Conservation (phyloP, 2,888 invertebrate species). For the Nesidiocoris tenuis region DNA sequence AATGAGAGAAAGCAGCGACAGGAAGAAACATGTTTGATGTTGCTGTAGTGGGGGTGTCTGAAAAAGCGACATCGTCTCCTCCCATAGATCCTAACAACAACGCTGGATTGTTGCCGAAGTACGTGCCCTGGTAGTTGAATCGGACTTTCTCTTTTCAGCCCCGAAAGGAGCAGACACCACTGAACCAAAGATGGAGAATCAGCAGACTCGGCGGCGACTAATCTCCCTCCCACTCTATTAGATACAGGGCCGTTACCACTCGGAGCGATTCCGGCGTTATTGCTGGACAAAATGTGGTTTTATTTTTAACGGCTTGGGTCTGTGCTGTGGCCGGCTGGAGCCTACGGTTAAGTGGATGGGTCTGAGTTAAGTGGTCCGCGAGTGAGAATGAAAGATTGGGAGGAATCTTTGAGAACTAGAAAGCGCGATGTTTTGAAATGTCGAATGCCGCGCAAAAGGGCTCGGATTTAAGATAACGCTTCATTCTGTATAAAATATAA, state of each 20-base stretch:
- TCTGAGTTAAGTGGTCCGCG: background rate
- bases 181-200: constrained; percentile 6
- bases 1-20: background rate
- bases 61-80: constrained; percentile 30
- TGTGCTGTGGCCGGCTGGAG: background rate
- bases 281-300: constrained; percentile 36
- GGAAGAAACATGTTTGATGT: background rate
- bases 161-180: constrained; percentile 16
- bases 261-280: constrained; percentile 20
- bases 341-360: too few species aligned
- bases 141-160: constrained; percentile 16
- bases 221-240: constrained; percentile 31
- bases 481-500: too few species aligned
- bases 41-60: constrained; percentile 11
- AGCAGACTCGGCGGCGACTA: constrained; percentile 39
- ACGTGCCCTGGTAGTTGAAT: constrained; percentile 37
- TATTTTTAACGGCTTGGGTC: constrained; percentile 3
- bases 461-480: too few species aligned
- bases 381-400: too few species aligned
- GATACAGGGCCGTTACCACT: constrained; percentile 21
- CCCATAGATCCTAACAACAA: background rate
- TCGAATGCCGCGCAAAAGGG: too few species aligned
- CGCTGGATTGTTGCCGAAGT: constrained; percentile 33
- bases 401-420: background rate
- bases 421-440: background rate